Conservation (phyloP, 2,797 vertebrate genomes). For the Neosilurus hyrtlii region DNA sequence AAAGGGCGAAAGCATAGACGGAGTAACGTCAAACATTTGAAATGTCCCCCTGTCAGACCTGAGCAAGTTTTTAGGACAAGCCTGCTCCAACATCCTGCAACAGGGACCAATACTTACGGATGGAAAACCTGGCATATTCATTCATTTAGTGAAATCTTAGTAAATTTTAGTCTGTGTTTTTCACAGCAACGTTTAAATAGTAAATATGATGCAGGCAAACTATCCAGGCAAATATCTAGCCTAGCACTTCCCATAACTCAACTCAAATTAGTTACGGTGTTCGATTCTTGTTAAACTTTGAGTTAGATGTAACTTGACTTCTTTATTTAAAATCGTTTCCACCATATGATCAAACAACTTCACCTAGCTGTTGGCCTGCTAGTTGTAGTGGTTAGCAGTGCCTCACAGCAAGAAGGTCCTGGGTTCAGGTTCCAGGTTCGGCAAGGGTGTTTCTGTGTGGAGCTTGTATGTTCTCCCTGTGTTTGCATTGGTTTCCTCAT, state of each 20-base stretch:
- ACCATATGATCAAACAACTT: too few relatives aligned
- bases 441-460: too few relatives aligned
- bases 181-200: not conserved
- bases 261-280: not conserved
- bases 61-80: not conserved
- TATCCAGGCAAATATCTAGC: not conserved
- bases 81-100: not conserved
- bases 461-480: too few relatives aligned
- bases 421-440: too few relatives aligned
- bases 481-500: too few relatives aligned
- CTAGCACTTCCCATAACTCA: not conserved
- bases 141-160: not conserved
- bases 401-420: too few relatives aligned
- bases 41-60: not conserved
- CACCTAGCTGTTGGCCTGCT: too few relatives aligned
- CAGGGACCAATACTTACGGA: not conserved
- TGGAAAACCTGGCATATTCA: not conserved
- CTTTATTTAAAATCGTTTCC: not conserved
- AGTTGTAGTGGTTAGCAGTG: too few relatives aligned
- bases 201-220: not conserved
- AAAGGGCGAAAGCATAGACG: not conserved
- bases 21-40: not conserved
- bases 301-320: not conserved
- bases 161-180: not conserved
- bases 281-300: not conserved